Conservation (phyloP, 2,888 invertebrate genomes). For the Lobophora halterata region DNA sequence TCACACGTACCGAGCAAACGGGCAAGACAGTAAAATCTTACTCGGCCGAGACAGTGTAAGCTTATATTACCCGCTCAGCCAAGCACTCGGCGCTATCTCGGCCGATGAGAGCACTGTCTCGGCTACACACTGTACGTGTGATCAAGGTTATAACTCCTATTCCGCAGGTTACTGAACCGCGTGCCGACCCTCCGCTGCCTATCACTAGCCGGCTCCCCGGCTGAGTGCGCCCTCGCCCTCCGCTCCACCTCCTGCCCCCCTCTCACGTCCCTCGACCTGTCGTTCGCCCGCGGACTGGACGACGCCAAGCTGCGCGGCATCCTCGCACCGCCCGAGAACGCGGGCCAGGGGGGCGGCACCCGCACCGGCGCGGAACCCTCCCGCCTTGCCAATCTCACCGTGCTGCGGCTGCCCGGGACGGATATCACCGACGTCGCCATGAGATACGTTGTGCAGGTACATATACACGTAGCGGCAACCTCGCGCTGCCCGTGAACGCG, state of each 20-base stretch:
- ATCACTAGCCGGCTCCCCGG: slow-evolving; percentile 87
- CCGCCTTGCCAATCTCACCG: slow-evolving; percentile 86
- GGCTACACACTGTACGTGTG: slow-evolving; percentile 79
- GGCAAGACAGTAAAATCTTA: too few species aligned
- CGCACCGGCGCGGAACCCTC: slow-evolving; percentile 67
- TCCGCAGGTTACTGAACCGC: slow-evolving; percentile 86
- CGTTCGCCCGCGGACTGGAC: slow-evolving; percentile 92
- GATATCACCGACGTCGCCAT: slow-evolving; percentile 94
- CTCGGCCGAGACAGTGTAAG: too few species aligned
- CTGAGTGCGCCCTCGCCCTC: slow-evolving; percentile 89
- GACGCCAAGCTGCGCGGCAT: slow-evolving; percentile 92
- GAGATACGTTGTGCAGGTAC: slow-evolving; percentile 75
- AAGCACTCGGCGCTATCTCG: too few species aligned
- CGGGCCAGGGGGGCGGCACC: slow-evolving; percentile 83
- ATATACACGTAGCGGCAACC: too few species aligned
- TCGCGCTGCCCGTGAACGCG: too few species aligned
- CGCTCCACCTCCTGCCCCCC: slow-evolving; percentile 91
- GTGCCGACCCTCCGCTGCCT: slow-evolving; percentile 91
- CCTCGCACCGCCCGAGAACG: slow-evolving; percentile 92
- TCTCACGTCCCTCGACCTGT: slow-evolving; percentile 88
- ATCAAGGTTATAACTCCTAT: too few species aligned
- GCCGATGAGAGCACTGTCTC: slow-evolving; percentile 88
- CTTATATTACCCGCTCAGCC: too few species aligned
- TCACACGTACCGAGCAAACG: too few species aligned
- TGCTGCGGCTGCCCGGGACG: slow-evolving; percentile 90